Conservation (phyloP, 1,140 invertebrate species). For the Oryzaephilus surinamensis region DNA sequence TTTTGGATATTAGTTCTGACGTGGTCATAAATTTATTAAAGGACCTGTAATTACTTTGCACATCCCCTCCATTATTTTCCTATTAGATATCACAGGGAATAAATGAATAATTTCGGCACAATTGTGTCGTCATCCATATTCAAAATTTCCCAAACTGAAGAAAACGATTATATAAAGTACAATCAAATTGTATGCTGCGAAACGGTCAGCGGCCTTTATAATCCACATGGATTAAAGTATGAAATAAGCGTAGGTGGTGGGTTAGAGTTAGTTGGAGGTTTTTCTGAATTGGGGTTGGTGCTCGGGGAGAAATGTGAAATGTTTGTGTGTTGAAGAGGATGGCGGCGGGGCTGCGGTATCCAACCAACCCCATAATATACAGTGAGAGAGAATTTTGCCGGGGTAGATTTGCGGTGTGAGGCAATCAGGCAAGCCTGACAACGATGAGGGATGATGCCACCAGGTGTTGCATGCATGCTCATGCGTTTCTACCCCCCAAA, state of each 20-base stretch:
- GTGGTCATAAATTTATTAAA: constrained; percentile 17
- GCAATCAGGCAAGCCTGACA: constrained; percentile 24
- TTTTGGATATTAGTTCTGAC: constrained; percentile 21
- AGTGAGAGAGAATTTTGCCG: no score
- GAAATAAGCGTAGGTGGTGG: constrained; percentile 6
- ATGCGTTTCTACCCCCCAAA: no score
- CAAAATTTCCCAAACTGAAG: no score
- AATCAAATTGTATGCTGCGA: constrained; percentile 13
- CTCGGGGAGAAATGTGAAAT: no score
- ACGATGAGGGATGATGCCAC: constrained; percentile 22
- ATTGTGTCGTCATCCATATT: no score
- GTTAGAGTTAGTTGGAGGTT: neutral
- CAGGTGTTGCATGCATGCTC: constrained; percentile 24
- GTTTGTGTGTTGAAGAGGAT: neutral
- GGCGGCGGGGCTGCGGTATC: neutral
- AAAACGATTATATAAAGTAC: no score
- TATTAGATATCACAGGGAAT: no score
- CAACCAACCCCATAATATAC: constrained; percentile 5
- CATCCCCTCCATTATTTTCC: no score
- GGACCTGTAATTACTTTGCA: no score
- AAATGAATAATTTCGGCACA: no score
- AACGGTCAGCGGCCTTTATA: constrained; percentile 10
- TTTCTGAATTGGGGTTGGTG: neutral
- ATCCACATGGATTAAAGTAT: constrained; percentile 11
- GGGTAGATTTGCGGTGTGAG: constrained; percentile 26